These are phyloP conservation scores for Clarias platycephalus DNA, from an alignment of 2,797 vertebrate genomes.

Conservation along the genomic window DNA sequence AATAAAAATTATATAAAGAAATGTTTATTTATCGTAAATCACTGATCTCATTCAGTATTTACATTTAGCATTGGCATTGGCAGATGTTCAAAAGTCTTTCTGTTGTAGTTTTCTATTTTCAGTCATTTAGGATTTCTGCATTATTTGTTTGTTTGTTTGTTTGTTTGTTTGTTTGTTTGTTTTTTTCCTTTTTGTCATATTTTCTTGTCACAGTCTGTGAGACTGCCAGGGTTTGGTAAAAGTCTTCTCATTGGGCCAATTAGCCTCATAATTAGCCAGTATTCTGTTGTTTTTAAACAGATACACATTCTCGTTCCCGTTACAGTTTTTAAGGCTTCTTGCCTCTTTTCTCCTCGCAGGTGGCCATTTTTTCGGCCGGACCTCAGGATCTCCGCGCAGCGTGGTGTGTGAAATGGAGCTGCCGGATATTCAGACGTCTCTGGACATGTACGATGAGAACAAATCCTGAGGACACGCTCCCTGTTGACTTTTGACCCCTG, in stretches of 20 bases:
- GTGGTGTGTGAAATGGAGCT: conserved; percentile 90
- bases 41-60: too few species aligned
- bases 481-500: conserved; percentile 22
- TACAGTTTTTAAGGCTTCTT: neutral
- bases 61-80: too few species aligned
- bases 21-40: too few species aligned
- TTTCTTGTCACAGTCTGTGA: neutral
- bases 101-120: neutral
- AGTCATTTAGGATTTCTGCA: neutral
- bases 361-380: conserved; percentile 88
- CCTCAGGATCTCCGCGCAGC: conserved; percentile 84
- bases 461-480: conserved; percentile 85
- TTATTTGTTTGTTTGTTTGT: neutral
- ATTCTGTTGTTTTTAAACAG: neutral
- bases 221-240: neutral
- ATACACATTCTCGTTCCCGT: neutral
- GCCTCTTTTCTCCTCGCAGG: conserved; percentile 66
- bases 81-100: too few species aligned
- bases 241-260: too few species aligned
- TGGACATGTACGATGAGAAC: conserved; percentile 91
- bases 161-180: neutral
- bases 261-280: too few species aligned
- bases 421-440: conserved; percentile 86
- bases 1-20: too few species aligned
- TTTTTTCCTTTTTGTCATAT: neutral